Percentiles rank a stretch among this genome's conserved stretches.
Conservation (phyloP, 2,888 invertebrate genomes). For the Synanthedon myopaeformis region DNA sequence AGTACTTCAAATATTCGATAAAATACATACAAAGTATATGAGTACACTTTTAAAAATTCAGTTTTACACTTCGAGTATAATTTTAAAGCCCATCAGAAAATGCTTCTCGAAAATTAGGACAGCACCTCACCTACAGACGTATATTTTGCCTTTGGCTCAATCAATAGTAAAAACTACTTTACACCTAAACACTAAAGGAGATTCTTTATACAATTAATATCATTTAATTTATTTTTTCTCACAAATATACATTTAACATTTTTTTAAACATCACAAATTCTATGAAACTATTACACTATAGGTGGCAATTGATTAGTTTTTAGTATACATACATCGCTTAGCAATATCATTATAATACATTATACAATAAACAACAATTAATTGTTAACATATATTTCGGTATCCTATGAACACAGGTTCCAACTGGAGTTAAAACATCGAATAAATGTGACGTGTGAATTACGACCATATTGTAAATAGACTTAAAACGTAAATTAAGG, state of each 20-base stretch:
- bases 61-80: conserved; percentile 23
- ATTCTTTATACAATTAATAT: conserved; percentile 34
- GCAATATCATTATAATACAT: no score
- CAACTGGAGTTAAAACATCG: no score
- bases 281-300: conserved; percentile 18
- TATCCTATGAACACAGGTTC: no score
- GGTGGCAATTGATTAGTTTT: conserved; percentile 28
- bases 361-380: no score
- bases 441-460: no score
- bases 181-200: conserved; percentile 16
- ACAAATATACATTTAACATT: neutral
- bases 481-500: no score
- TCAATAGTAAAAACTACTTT: conserved; percentile 17
- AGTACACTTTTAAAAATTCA: conserved; percentile 28
- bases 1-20: neutral
- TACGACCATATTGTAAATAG: no score
- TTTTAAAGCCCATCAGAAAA: conserved; percentile 47
- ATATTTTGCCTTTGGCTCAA: conserved; percentile 60
- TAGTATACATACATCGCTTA: no score
- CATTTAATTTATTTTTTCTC: conserved; percentile 10
- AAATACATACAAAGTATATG: conserved; percentile 10
- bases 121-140: conserved; percentile 58
- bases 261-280: conserved; percentile 18
- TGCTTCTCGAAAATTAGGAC: conserved; percentile 37
- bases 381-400: no score